A percentile compares a stretch with the other conserved stretches of the same genome.
Conservation (phyloP, 2,113 vertebrate genomes). For the Chroicocephalus ridibundus region DNA sequence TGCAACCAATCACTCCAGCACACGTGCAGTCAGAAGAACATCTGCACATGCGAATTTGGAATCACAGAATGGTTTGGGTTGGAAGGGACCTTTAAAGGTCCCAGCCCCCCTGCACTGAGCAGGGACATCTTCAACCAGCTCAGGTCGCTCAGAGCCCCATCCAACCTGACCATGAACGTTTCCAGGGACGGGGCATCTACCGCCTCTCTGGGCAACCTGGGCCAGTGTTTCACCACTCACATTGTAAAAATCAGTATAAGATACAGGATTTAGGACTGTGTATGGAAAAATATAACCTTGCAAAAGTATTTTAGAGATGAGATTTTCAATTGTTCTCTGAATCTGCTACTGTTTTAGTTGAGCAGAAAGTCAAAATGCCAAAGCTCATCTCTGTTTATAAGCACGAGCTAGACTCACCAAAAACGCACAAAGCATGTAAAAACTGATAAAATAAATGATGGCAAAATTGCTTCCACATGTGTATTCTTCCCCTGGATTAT, state of each 20-base stretch:
- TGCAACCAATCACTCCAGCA: neutral
- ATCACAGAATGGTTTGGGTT: neutral
- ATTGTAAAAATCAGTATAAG: neutral
- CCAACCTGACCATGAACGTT: neutral
- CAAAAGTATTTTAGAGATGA: neutral
- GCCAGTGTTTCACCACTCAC: neutral
- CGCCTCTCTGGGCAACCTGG: neutral
- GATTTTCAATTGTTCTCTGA: neutral
- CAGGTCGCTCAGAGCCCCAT: neutral
- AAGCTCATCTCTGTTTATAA: neutral
- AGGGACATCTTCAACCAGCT: neutral
- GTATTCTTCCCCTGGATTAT: slow-evolving; percentile 89
- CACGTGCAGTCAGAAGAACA: neutral
- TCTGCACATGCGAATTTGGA: neutral
- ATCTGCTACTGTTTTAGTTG: neutral
- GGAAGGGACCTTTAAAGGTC: neutral
- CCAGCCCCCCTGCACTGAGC: neutral
- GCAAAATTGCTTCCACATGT: slow-evolving; percentile 96
- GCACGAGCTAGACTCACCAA: slow-evolving; percentile 77
- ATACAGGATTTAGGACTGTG: neutral
- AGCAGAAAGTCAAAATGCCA: neutral
- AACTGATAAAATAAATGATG: slow-evolving; percentile 97
- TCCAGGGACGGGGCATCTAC: neutral
- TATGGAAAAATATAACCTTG: neutral
- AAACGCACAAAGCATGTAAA: slow-evolving; percentile 99